Base-by-base conservation (phyloP, 2,797 vertebrate genomes). In the Kryptolebias ocellatus region DNA sequence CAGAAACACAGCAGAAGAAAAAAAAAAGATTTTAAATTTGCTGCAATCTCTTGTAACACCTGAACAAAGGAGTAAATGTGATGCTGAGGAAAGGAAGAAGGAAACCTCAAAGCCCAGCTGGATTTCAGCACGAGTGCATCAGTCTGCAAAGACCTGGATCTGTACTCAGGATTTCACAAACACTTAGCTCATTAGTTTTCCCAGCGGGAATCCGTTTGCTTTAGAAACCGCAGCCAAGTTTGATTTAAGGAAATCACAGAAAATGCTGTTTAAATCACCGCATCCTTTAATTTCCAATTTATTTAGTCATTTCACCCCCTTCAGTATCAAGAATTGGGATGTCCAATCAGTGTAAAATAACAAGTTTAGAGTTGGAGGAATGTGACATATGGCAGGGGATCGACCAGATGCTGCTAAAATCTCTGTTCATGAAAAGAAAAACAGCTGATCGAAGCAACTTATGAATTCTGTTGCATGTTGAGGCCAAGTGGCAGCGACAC, bases 41-140 rank as follows among this genome's bases (percentile, higher is more conserved):
- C 31, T 49, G 64, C 51, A 49, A 28, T 55, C 56, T 57, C 18
- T 24, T 59, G 45, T 49, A 45, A 68, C 60, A 49, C 52, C 62
- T 60, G n/a, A 5, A n/a, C 9, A 29, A 31, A 58, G 24, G 34
- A 46, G 27, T 55, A 31, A 53, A 50, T 16, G 24, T 49, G 53
- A 17, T 28, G 50, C 45, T 60, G 49, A 20, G 27, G 37, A 53
- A 49, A 58, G 42, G 27, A 58, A 64, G n/a, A 67, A 45, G 58
- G 53, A 53, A 47, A 50, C 54, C 60, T 51, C 29, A 49, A 39
- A 52, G 39, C 14, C 1, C 8, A 37, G 46, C 37, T 31, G 45
- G 66, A 53, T 49, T 60, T 62, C 39, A 53, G 11, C 12, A 8
- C 6, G 39, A 56, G 61, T n/a, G 31, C 37, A 46, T 60, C 27